Evolutionary conservation across 2,797 vertebrate genomes (phyloP).

Genomic region (Hydrophis major): DNA sequence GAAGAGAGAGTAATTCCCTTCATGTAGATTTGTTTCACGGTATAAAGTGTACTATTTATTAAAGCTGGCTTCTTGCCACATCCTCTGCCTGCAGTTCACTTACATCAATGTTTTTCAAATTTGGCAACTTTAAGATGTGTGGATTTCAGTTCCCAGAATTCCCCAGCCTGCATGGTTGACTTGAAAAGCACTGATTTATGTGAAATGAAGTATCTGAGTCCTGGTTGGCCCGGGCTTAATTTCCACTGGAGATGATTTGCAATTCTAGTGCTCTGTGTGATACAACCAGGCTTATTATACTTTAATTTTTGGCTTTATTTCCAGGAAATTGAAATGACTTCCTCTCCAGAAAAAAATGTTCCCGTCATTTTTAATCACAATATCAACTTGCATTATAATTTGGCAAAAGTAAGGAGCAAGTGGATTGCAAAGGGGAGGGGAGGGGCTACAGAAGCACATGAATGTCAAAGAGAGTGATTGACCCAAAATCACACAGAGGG

Average conservation of each 20-base stretch:
- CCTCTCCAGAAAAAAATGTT: background rate
- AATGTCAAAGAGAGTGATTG: background rate
- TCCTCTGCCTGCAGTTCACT: background rate
- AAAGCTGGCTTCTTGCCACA: background rate
- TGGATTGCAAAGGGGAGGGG: background rate
- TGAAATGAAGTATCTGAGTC: background rate
- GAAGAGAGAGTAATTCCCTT: background rate
- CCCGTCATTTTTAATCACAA: background rate
- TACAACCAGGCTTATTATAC: background rate
- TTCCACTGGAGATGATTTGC: background rate
- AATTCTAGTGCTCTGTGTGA: background rate
- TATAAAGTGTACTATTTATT: background rate
- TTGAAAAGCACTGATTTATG: background rate
- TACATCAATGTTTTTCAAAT: accelerated
- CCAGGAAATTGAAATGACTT: background rate
- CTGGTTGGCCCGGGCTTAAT: background rate
- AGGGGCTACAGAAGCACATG: background rate
- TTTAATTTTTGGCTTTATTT: background rate
- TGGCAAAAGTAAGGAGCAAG: background rate
- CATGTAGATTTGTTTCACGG: background rate
- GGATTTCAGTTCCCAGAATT: background rate
- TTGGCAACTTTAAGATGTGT: background rate
- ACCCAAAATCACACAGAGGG: background rate
- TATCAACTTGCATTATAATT: background rate
- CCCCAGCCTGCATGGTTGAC: background rate